Conservation (phyloP, 2,797 vertebrate species). For the Chloroceryle amazona region DNA sequence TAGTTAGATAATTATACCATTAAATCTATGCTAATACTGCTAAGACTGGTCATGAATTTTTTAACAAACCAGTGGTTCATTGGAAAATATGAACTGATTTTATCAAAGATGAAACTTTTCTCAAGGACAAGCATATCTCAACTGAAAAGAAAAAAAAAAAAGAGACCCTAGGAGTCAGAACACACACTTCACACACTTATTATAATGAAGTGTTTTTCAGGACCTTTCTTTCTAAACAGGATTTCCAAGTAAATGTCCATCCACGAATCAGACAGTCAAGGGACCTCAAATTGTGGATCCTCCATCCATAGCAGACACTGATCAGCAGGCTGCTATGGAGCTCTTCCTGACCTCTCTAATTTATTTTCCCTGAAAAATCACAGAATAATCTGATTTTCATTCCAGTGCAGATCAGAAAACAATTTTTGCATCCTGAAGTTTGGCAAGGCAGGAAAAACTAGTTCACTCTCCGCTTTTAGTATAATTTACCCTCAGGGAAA, state of each 20-base stretch:
- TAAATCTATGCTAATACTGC: constrained; percentile 62
- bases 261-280: neutral
- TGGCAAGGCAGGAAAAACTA: constrained; percentile 16
- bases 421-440: constrained; percentile 23
- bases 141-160: neutral
- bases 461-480: constrained; percentile 18
- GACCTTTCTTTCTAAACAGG: neutral
- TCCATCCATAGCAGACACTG: neutral
- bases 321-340: neutral
- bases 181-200: neutral
- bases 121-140: constrained; percentile 38
- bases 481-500: constrained; percentile 31
- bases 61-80: constrained; percentile 45
- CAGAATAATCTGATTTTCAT: constrained; percentile 13
- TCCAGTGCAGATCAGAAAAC: neutral
- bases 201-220: neutral
- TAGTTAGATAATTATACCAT: constrained; percentile 67
- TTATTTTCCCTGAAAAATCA: neutral
- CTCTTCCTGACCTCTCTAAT: neutral
- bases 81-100: constrained; percentile 44
- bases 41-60: constrained; percentile 55
- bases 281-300: neutral
- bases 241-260: neutral
- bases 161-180: neutral
- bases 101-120: constrained; percentile 46